Conservation (phyloP, 1,140 invertebrate genomes). For the Megathymus violae region DNA sequence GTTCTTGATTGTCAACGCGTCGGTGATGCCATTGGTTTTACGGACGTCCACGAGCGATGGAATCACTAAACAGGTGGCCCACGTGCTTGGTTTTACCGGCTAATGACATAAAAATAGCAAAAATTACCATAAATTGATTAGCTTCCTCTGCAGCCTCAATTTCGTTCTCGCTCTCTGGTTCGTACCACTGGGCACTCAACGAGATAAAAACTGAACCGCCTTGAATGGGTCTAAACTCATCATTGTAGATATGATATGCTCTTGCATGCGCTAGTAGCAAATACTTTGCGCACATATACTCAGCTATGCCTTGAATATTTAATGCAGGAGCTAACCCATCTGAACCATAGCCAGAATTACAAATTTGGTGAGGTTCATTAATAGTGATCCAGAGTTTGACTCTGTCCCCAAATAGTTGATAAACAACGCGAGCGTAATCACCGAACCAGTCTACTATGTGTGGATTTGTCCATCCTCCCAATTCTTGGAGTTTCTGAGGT, state of each 20-base stretch:
- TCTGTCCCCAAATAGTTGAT: constrained; percentile 85
- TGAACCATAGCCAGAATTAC: constrained; percentile 83
- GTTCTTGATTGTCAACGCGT: no score
- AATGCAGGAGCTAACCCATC: constrained; percentile 75
- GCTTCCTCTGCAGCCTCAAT: constrained; percentile 74
- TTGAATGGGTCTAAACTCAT: constrained; percentile 51
- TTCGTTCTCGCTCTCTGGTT: constrained; percentile 76
- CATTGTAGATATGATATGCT: constrained; percentile 85
- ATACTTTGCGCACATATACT: constrained; percentile 77
- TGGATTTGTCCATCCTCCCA: constrained; percentile 87
- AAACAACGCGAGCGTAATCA: constrained; percentile 85
- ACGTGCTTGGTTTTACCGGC: no score
- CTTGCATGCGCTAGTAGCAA: constrained; percentile 57
- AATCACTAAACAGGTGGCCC: no score
- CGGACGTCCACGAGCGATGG: no score
- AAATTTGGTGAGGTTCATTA: constrained; percentile 87
- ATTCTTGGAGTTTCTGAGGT: constrained; percentile 85
- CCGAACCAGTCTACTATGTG: constrained; percentile 85
- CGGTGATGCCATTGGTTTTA: no score
- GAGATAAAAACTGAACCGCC: constrained; percentile 81
- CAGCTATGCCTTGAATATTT: constrained; percentile 76
- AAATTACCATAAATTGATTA: constrained; percentile 68
- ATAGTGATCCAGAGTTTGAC: constrained; percentile 88
- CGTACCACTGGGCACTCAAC: constrained; percentile 75
- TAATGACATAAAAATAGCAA: neutral